These are phyloP conservation scores for Branchellion lobata DNA, from an alignment of 2,888 invertebrate genomes.

Conservation along the genomic window DNA sequence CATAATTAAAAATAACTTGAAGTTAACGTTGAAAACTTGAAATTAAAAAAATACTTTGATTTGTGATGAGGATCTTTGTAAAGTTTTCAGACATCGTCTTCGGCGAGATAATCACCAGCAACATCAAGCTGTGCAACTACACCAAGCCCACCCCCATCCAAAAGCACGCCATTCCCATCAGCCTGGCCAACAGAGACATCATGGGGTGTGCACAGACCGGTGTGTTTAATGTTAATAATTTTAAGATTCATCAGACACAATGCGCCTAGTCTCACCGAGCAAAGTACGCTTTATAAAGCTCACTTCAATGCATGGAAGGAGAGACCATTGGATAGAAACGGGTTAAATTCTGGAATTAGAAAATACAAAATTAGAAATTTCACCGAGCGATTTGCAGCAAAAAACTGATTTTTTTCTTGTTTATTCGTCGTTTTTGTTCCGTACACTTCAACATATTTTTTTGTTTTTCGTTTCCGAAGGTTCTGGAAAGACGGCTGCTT, in stretches of 20 bases:
- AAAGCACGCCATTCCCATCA: constrained; percentile 82
- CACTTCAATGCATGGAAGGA: too few species aligned
- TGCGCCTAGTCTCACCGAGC: too few species aligned
- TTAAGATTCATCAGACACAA: too few species aligned
- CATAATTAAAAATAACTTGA: too few species aligned
- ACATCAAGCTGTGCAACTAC: constrained; percentile 74
- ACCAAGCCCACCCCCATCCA: constrained; percentile 88
- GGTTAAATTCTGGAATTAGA: too few species aligned
- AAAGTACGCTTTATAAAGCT: too few species aligned
- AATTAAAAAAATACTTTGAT: too few species aligned
- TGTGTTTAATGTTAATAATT: constrained; percentile 45
- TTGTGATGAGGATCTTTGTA: too few species aligned
- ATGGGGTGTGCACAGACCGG: constrained; percentile 99
- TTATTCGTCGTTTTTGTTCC: background rate
- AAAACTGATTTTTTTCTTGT: too few species aligned
- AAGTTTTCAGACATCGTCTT: constrained; percentile 81
- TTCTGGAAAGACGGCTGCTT: constrained; percentile 75
- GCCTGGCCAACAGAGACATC: constrained; percentile 75
- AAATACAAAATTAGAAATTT: too few species aligned
- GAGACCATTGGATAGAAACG: too few species aligned
- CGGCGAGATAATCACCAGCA: constrained; percentile 90
- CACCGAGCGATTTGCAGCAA: background rate
- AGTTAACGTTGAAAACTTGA: too few species aligned
- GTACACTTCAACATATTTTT: background rate
- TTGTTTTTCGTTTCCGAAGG: constrained; percentile 53